phyloP scores from a whole-genome alignment of 2,113 vertebrate species.

The Todiramphus chloris region DNA sequence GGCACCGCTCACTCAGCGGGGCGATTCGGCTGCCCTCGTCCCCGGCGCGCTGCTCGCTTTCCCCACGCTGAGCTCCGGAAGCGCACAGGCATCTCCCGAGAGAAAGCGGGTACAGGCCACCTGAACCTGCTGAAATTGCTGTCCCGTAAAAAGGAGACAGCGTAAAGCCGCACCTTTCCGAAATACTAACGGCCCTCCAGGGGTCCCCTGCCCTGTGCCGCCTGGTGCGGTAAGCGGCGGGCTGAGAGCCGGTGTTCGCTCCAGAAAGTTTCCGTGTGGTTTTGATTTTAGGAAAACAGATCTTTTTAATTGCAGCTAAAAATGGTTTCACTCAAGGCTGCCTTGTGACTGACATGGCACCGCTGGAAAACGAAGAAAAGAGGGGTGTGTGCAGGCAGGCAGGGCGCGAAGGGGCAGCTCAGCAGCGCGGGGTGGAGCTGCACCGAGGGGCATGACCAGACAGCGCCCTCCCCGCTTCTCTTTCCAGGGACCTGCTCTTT shows the following conservation, averaged over 20 bases:
- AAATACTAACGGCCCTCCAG: fast-evolving
- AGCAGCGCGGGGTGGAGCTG: background rate
- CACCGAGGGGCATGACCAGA: fast-evolving
- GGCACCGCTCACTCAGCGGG: too few relatives aligned
- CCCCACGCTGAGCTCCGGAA: fast-evolving
- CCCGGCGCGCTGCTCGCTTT: fast-evolving
- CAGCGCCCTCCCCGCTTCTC: background rate
- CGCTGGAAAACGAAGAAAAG: background rate
- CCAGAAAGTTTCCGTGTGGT: background rate
- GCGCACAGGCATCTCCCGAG: fast-evolving
- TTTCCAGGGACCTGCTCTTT: conserved; percentile 67
- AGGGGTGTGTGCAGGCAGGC: fast-evolving
- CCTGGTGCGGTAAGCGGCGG: fast-evolving
- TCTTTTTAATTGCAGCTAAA: background rate
- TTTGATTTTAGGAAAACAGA: background rate
- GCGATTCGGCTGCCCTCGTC: background rate
- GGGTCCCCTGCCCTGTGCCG: background rate
- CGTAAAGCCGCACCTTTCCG: background rate
- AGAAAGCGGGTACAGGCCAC: background rate
- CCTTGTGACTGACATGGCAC: background rate
- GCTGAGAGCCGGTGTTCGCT: too few relatives aligned
- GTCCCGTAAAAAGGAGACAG: background rate
- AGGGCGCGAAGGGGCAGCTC: fast-evolving
- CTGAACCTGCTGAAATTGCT: too few relatives aligned
- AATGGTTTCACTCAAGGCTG: background rate